A percentile compares a stretch with the other conserved stretches of the same genome.
Evolutionary conservation across 1,140 invertebrate species (phyloP).

Genomic region (Drosophila lacertosa): DNA sequence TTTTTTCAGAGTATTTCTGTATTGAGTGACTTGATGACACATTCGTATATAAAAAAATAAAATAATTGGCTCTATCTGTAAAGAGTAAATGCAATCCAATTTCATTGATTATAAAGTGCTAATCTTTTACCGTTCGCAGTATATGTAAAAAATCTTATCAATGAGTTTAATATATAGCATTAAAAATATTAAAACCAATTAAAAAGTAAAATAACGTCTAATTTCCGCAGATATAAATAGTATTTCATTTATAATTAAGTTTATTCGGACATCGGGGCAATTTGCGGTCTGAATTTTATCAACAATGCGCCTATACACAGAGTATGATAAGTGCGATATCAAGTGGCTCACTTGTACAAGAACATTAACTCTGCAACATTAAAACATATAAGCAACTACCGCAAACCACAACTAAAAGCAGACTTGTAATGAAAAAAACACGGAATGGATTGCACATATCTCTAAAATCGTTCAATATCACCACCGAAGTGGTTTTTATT

Average conservation of each 20-base stretch:
- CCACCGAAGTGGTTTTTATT: constrained; percentile 55
- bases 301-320: constrained; percentile 1
- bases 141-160: constrained; percentile 33
- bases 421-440: constrained; percentile 49
- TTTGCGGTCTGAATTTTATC: constrained; percentile 10
- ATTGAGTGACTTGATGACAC: not conserved
- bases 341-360: not conserved
- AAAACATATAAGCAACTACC: constrained; percentile 36
- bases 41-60: constrained; percentile 9
- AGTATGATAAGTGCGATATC: constrained; percentile 10
- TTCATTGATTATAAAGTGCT: constrained; percentile 17
- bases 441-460: constrained; percentile 45
- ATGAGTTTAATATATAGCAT: constrained; percentile 12
- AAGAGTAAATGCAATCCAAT: constrained; percentile 5
- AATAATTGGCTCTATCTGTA: constrained; percentile 5
- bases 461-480: constrained; percentile 39
- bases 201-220: not conserved
- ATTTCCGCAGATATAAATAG: constrained; percentile 34
- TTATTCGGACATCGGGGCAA: constrained; percentile 3
- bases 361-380: constrained; percentile 10
- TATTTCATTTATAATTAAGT: not conserved
- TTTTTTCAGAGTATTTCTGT: not conserved
- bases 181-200: not conserved
- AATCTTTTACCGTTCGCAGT: constrained; percentile 9
- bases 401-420: constrained; percentile 52